These are phyloP conservation scores for Mellivora capensis DNA, from an alignment of 2,113 vertebrate species.

Conservation along the genomic window DNA sequence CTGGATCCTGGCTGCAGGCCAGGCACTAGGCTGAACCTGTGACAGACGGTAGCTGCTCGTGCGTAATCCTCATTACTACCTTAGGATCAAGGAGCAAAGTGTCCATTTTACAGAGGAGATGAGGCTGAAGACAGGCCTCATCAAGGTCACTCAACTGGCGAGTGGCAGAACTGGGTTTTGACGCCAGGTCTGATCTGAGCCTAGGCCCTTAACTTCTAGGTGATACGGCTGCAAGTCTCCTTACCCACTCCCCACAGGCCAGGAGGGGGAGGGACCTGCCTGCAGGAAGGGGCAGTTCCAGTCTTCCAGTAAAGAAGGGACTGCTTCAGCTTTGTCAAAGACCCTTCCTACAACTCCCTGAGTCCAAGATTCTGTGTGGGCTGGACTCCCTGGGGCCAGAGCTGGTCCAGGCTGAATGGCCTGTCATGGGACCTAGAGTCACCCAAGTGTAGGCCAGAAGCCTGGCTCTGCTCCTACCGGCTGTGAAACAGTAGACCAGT, in stretches of 20 bases:
- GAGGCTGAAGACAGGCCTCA: not conserved
- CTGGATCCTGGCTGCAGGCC: not conserved
- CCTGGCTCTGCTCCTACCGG: not conserved
- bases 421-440: not conserved
- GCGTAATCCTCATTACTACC: not conserved
- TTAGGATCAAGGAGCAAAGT: not conserved
- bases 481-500: not conserved
- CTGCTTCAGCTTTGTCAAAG: not conserved
- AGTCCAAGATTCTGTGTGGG: not conserved
- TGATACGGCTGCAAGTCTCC: not conserved
- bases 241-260: not conserved
- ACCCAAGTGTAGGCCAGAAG: not conserved
- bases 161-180: not conserved
- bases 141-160: not conserved
- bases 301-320: not conserved
- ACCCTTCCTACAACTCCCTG: not conserved
- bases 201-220: not conserved
- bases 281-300: not conserved
- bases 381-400: not conserved
- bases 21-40: not conserved
- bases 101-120: not conserved
- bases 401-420: not conserved
- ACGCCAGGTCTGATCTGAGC: not conserved
- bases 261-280: not conserved
- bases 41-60: not conserved